These are phyloP conservation scores for Sciurus niger DNA, from an alignment of 2,113 vertebrate genomes.

Conservation along the genomic window DNA sequence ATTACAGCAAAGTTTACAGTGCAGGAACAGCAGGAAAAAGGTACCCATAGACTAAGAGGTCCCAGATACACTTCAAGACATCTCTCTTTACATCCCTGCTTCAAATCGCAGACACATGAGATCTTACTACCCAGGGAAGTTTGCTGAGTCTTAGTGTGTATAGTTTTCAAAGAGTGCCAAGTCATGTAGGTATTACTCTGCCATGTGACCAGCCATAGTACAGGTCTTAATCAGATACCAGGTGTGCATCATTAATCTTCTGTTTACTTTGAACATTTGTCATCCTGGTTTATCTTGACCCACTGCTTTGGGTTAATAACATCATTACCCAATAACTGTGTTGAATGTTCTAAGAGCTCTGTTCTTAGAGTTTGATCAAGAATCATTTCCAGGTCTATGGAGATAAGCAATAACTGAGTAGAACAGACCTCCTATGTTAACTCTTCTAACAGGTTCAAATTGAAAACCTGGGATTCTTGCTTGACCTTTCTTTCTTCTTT, in stretches of 20 bases:
- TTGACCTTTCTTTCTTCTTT: not conserved
- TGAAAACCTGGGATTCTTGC: not conserved
- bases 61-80: not conserved
- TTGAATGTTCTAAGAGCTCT: not conserved
- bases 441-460: not conserved
- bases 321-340: not conserved
- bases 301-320: not conserved
- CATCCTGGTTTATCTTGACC: not conserved
- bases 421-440: not conserved
- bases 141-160: not conserved
- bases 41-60: not conserved
- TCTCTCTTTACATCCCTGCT: not conserved
- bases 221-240: not conserved
- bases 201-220: not conserved
- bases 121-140: not conserved
- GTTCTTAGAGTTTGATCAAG: not conserved
- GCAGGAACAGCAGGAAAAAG: not conserved
- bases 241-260: not conserved
- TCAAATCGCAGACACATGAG: not conserved
- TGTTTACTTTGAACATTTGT: conserved; percentile 11
- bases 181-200: not conserved
- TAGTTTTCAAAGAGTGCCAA: not conserved
- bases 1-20: not conserved
- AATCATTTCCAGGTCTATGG: not conserved
- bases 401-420: not conserved